Conservation (phyloP, 2,113 vertebrate genomes). For the Thymallus thymallus region DNA sequence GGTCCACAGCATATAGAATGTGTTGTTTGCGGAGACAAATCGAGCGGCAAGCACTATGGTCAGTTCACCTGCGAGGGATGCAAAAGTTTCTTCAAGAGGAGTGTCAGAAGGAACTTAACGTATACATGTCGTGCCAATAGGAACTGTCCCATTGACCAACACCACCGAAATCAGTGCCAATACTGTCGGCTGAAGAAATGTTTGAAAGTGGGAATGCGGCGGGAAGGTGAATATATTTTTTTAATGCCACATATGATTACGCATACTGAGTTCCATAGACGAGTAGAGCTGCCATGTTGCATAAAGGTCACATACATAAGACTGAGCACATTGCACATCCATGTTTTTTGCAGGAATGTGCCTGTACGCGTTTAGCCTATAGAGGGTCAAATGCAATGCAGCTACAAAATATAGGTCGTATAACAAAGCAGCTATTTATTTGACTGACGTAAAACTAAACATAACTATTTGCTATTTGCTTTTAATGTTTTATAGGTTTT, state of each 20-base stretch:
- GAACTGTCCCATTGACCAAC: conserved; percentile 99
- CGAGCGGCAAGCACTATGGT: conserved; percentile 98
- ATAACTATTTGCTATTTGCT: not conserved
- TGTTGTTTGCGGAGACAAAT: conserved; percentile 98
- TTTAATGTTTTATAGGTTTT: not conserved
- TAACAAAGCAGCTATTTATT: conserved; percentile 48
- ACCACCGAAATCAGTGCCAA: conserved; percentile 98
- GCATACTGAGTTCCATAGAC: conserved; percentile 36
- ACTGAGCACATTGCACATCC: conserved; percentile 53
- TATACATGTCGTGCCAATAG: conserved; percentile 99
- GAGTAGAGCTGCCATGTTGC: conserved; percentile 59
- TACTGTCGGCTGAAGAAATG: conserved; percentile 99
- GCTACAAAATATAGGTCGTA: conserved; percentile 21
- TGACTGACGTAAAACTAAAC: conserved; percentile 15
- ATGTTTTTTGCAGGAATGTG: conserved; percentile 26
- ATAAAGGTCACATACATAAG: conserved; percentile 58
- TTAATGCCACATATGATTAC: conserved; percentile 56
- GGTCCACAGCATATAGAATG: conserved; percentile 96
- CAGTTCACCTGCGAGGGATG: conserved; percentile 99
- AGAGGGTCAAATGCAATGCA: no score
- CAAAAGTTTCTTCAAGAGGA: conserved; percentile 99
- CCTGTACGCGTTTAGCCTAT: not conserved
- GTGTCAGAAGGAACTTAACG: conserved; percentile 99
- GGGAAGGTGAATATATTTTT: conserved; percentile 98
- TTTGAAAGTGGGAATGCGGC: conserved; percentile 99